phyloP scores from a whole-genome alignment of 2,113 vertebrate species.

The Phalacrocorax pelagicus region DNA sequence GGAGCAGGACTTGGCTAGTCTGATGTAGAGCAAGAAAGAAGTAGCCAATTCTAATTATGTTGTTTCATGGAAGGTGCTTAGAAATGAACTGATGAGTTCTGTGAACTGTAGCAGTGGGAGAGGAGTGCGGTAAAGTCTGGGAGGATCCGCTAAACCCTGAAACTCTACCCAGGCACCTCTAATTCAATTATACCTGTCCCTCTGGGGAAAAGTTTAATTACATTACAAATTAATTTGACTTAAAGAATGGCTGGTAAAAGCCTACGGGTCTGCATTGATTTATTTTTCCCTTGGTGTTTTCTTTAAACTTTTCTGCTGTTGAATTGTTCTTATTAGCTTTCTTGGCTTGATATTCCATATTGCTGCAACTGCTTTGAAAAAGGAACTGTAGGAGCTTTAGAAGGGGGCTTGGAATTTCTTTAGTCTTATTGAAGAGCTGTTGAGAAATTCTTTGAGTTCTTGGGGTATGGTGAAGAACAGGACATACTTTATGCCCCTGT shows the following conservation, averaged over 20 bases:
- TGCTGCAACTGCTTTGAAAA: not conserved
- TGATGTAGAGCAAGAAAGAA: not conserved
- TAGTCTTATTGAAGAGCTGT: not conserved
- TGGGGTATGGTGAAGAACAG: not conserved
- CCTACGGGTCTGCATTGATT: slow-evolving; percentile 41
- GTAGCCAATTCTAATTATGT: not conserved
- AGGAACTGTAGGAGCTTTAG: not conserved
- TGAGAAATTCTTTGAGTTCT: not conserved
- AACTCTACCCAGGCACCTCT: slow-evolving; percentile 29
- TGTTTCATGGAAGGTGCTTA: not conserved
- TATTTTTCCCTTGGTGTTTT: slow-evolving; percentile 6
- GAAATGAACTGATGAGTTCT: not conserved
- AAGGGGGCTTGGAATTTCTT: not conserved
- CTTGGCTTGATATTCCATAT: not conserved
- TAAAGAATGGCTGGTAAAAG: slow-evolving; percentile 42
- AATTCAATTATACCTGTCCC: slow-evolving; percentile 58
- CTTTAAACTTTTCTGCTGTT: slow-evolving; percentile 40
- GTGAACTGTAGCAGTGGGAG: not conserved
- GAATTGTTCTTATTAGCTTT: slow-evolving; percentile 45
- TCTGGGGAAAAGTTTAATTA: slow-evolving; percentile 56
- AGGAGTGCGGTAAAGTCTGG: not conserved
- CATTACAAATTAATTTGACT: slow-evolving; percentile 58
- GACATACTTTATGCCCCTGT: not conserved
- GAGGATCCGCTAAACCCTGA: not conserved
- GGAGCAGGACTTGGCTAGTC: not conserved